Evolutionary conservation across 2,888 invertebrate genomes (phyloP).

Genomic region (Sinohyriopsis cumingii): DNA sequence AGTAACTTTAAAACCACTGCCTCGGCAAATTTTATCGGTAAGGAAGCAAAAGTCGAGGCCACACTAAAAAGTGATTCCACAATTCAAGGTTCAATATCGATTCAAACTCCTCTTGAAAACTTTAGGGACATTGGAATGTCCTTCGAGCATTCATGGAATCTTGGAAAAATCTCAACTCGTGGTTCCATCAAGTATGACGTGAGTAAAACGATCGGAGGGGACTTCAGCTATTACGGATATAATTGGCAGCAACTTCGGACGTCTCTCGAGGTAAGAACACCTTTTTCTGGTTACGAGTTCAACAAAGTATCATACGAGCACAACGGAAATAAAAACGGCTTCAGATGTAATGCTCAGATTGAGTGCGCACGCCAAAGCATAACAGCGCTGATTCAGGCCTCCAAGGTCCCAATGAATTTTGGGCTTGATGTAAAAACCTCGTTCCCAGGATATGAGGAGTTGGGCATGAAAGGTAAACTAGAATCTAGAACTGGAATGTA

Average conservation of each 20-base stretch:
- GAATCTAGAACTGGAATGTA: constrained; percentile 1
- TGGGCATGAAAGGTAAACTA: constrained; percentile 22
- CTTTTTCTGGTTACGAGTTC: constrained; percentile 41
- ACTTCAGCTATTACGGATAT: constrained; percentile 12
- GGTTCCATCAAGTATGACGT: constrained; percentile 28
- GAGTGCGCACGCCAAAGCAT: constrained; percentile 11
- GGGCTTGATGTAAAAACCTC: constrained; percentile 24
- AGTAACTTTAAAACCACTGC: constrained; percentile 30
- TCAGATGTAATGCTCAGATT: constrained; percentile 43
- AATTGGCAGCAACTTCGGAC: constrained; percentile 3
- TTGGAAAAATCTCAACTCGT: constrained; percentile 27
- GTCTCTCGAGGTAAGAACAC: constrained; percentile 41
- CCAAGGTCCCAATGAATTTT: constrained; percentile 15
- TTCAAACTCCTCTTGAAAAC: constrained; percentile 38
- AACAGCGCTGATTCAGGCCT: constrained; percentile 15
- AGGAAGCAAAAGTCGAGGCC: constrained; percentile 18
- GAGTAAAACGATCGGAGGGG: constrained; percentile 23
- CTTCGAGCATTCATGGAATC: constrained; percentile 31
- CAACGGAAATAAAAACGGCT: constrained; percentile 32
- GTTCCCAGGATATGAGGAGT: constrained; percentile 25
- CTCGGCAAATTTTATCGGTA: constrained; percentile 1
- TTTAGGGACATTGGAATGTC: constrained; percentile 27
- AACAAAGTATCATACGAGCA: constrained; percentile 44
- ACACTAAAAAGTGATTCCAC: constrained; percentile 30
- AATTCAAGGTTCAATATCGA: constrained; percentile 28